phyloP scores from a whole-genome alignment of 2,113 vertebrate species.

The Gasterosteus nipponicus region DNA sequence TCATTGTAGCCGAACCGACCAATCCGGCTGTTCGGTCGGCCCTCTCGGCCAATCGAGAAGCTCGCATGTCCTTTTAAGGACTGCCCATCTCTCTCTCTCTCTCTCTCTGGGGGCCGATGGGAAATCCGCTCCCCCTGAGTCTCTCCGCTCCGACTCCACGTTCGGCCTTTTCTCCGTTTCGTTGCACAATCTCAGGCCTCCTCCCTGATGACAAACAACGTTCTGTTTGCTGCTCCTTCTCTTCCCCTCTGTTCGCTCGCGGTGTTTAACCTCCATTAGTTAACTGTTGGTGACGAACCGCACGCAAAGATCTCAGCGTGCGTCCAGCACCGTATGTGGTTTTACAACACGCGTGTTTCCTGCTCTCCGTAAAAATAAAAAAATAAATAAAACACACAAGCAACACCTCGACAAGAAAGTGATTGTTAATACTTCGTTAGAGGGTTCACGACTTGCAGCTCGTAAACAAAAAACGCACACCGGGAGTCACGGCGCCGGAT shows the following conservation, averaged over 20 bases:
- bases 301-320: constrained; percentile 24
- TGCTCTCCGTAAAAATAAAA: constrained; percentile 55
- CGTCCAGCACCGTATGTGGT: constrained; percentile 36
- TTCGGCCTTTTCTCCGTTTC: constrained; percentile 22
- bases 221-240: constrained; percentile 7
- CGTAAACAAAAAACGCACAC: constrained; percentile 76
- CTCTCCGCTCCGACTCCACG: constrained; percentile 41
- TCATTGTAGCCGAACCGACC: constrained; percentile 81
- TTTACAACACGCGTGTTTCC: constrained; percentile 52
- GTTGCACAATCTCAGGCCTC: constrained; percentile 5
- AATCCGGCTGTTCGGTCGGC: constrained; percentile 80
- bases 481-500: constrained; percentile 76
- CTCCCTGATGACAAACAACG: constrained; percentile 18
- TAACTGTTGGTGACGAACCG: constrained; percentile 24
- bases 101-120: constrained; percentile 69
- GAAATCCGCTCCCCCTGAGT: constrained; percentile 58
- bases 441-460: constrained; percentile 79
- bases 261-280: constrained; percentile 19
- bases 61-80: constrained; percentile 92
- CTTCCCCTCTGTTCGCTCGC: neutral
- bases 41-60: constrained; percentile 80
- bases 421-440: constrained; percentile 81
- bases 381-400: constrained; percentile 32
- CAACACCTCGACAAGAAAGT: constrained; percentile 78
- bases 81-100: constrained; percentile 69